Evolutionary conservation across 2,888 invertebrate species (phyloP).

Genomic region (Proisotoma minuta): DNA sequence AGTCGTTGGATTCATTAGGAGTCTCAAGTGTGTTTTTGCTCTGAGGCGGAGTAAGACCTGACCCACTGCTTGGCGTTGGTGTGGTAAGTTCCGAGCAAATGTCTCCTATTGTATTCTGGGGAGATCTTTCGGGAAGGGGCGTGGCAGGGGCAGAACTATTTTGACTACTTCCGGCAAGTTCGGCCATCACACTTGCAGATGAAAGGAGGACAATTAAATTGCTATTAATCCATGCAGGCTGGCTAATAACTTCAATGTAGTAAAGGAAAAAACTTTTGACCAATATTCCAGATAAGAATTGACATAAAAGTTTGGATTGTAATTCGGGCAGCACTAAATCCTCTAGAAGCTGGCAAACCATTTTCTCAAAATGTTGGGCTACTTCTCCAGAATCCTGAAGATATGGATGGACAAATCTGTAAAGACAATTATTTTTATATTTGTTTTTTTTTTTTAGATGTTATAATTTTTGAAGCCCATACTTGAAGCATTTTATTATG

Average conservation of each 20-base stretch:
- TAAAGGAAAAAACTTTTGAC: conserved; percentile 45
- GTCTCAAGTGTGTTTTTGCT: not conserved
- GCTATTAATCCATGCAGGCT: conserved; percentile 43
- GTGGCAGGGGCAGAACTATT: conserved; percentile 34
- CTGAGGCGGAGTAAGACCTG: not conserved
- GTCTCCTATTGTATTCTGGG: conserved; percentile 17
- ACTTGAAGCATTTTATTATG: conserved; percentile 36
- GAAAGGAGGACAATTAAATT: conserved; percentile 37
- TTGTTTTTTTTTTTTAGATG: not conserved
- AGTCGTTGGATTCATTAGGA: not conserved
- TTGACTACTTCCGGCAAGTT: conserved; percentile 34
- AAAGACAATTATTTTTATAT: not conserved
- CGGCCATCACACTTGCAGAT: conserved; percentile 29
- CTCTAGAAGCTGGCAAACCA: conserved; percentile 37
- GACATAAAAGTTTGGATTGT: conserved; percentile 40
- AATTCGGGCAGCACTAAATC: conserved; percentile 41
- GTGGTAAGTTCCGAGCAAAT: conserved; percentile 14
- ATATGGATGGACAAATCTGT: conserved; percentile 40
- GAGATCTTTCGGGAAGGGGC: conserved; percentile 27
- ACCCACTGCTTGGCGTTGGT: not conserved
- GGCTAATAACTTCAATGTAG: conserved; percentile 40
- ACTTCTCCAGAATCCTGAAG: conserved; percentile 36
- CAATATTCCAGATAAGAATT: conserved; percentile 45
- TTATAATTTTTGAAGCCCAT: conserved; percentile 1
- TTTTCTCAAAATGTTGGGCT: conserved; percentile 35